phyloP scores from a whole-genome alignment of 2,113 vertebrate species.

The Cygnus atratus region DNA sequence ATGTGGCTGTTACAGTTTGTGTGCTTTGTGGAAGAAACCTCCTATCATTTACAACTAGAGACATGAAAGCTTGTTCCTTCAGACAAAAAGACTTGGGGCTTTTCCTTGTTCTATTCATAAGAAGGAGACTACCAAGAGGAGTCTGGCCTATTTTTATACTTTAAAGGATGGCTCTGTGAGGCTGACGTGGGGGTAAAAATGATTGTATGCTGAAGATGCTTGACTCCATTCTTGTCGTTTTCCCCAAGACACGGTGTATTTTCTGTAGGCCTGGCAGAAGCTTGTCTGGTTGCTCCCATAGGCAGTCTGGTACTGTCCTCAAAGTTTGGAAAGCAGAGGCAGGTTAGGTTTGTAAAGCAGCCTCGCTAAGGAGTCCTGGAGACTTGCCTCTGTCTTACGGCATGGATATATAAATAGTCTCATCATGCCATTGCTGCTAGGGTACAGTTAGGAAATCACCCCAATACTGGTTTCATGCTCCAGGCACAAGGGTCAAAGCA shows the following conservation, averaged over 20 bases:
- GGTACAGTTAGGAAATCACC: neutral
- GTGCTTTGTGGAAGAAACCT: neutral
- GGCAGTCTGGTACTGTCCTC: neutral
- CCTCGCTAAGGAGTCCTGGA: neutral
- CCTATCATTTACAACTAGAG: neutral
- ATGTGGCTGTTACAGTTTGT: neutral
- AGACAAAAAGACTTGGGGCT: slow-evolving; percentile 22
- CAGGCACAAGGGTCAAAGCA: neutral
- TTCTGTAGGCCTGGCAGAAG: neutral
- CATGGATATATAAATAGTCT: neutral
- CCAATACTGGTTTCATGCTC: neutral
- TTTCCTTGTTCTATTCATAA: slow-evolving; percentile 28
- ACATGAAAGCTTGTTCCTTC: slow-evolving; percentile 3
- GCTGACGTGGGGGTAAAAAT: neutral
- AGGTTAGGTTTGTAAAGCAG: neutral
- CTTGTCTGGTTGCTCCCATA: neutral
- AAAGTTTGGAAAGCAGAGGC: neutral
- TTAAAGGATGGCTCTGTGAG: neutral
- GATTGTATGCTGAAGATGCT: neutral
- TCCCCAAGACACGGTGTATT: neutral
- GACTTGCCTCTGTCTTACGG: neutral
- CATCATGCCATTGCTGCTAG: neutral
- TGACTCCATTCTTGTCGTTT: neutral
- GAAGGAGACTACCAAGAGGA: neutral
- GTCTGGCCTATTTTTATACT: neutral